Conservation (phyloP, 2,797 vertebrate genomes). For the Forpus xanthops region DNA sequence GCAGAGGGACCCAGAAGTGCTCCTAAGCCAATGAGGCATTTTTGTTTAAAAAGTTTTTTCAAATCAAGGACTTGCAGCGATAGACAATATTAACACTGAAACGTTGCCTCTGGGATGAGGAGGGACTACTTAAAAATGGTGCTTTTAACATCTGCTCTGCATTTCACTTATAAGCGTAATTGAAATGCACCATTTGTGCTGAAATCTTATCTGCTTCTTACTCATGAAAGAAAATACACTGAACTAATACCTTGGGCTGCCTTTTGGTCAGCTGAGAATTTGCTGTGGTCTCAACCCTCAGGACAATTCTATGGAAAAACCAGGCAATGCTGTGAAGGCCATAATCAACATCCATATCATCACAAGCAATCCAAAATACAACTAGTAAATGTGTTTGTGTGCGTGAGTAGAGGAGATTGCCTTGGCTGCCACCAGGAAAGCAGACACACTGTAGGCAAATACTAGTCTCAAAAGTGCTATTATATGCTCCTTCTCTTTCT, state of each 20-base stretch:
- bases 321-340: neutral
- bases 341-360: neutral
- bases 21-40: neutral
- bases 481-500: neutral
- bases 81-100: neutral
- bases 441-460: neutral
- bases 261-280: neutral
- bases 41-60: neutral
- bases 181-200: conserved; percentile 17
- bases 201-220: conserved; percentile 1
- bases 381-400: neutral
- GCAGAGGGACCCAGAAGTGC: neutral
- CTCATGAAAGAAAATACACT: neutral
- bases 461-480: neutral
- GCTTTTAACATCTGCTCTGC: conserved; percentile 36
- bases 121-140: neutral
- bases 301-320: neutral
- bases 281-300: neutral
- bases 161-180: conserved; percentile 30
- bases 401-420: neutral
- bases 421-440: neutral
- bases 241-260: neutral
- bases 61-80: neutral
- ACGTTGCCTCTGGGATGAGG: neutral
- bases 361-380: neutral